A percentile compares a stretch with the other conserved stretches of the same genome.
Evolutionary conservation across 2,113 vertebrate species (phyloP).

Genomic region (Hemicordylus capensis): DNA sequence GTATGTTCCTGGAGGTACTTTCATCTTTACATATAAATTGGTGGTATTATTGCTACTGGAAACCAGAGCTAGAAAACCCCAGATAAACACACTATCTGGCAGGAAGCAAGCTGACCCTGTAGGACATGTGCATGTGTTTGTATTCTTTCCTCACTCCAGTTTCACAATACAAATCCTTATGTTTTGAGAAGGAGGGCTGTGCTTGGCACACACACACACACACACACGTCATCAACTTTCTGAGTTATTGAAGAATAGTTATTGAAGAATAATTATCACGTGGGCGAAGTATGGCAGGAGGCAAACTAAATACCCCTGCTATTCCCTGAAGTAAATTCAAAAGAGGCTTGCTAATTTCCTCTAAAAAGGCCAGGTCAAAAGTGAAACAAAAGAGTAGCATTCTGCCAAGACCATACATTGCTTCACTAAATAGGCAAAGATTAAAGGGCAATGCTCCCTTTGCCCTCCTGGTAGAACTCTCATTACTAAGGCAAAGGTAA

Average conservation of each 20-base stretch:
- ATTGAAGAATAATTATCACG: background rate
- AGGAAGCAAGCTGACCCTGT: background rate
- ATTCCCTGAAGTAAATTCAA: slow-evolving; percentile 5
- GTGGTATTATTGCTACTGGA: background rate
- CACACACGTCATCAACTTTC: background rate
- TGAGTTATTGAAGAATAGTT: background rate
- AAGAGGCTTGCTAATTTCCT: background rate
- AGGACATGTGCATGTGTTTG: too few relatives aligned
- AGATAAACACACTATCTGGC: background rate
- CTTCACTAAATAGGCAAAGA: slow-evolving; percentile 4
- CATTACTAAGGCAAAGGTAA: background rate
- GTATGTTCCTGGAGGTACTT: background rate
- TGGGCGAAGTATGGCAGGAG: background rate
- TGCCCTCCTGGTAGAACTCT: slow-evolving; percentile 9
- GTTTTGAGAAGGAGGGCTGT: background rate
- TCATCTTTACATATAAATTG: background rate
- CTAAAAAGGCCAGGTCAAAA: slow-evolving; percentile 9
- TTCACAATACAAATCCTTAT: background rate
- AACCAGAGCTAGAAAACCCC: background rate
- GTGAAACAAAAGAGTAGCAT: background rate
- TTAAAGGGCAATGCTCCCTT: slow-evolving; percentile 15
- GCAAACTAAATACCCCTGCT: background rate
- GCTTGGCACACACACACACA: background rate
- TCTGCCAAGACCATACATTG: background rate
- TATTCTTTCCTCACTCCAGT: background rate